phyloP scores from a whole-genome alignment of 2,888 invertebrate genomes.

The Caenorhabditis angaria region DNA sequence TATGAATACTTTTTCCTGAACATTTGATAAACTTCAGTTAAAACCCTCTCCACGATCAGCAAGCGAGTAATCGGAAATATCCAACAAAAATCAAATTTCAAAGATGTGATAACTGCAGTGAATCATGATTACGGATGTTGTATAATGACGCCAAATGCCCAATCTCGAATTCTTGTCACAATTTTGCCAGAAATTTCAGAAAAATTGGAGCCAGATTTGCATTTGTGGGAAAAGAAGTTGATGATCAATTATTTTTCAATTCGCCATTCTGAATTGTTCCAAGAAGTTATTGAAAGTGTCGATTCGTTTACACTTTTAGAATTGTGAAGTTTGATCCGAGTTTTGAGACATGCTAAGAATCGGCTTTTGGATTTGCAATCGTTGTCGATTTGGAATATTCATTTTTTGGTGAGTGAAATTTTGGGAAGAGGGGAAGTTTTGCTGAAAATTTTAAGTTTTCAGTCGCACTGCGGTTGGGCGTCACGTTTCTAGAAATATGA shows the following conservation, averaged over 20 bases:
- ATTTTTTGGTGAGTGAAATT: too few species aligned
- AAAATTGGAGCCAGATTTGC: slow-evolving; percentile 88
- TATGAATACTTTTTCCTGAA: not conserved
- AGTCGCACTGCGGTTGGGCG: too few species aligned
- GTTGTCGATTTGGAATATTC: too few species aligned
- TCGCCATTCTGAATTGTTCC: slow-evolving; percentile 93
- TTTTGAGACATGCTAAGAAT: too few species aligned
- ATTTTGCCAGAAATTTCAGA: slow-evolving; percentile 92
- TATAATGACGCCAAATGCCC: slow-evolving; percentile 84
- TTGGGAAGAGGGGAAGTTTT: too few species aligned
- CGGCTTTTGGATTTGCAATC: too few species aligned
- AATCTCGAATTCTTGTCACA: slow-evolving; percentile 88
- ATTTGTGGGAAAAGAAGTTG: slow-evolving; percentile 81
- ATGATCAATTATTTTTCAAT: slow-evolving; percentile 91
- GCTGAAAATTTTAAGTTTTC: too few species aligned
- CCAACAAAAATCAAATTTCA: slow-evolving; percentile 77
- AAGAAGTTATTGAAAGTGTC: not conserved
- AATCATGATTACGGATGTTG: slow-evolving; percentile 81
- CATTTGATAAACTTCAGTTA: slow-evolving; percentile 76
- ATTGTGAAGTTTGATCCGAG: not conserved
- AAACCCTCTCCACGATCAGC: slow-evolving; percentile 90
- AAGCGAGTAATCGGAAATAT: slow-evolving; percentile 87
- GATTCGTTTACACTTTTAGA: not conserved
- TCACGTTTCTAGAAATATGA: too few species aligned
- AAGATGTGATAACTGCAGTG: slow-evolving; percentile 50